Evolutionary conservation across 2,888 invertebrate genomes (phyloP).

Genomic region (Cataglyphis altisquamis): DNA sequence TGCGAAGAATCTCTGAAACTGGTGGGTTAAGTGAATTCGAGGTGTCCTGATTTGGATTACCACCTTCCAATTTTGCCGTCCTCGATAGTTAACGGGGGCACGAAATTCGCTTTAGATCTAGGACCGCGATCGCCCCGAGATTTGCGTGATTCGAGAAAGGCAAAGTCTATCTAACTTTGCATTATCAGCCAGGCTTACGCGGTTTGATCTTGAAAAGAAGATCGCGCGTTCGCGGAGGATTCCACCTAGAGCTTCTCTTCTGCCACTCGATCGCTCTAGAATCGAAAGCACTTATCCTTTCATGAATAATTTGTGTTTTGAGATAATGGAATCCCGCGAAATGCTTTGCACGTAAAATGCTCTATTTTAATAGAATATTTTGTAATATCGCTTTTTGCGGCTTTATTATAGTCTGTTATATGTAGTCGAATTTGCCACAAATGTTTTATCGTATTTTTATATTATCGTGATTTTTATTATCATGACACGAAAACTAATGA

Average conservation of each 20-base stretch:
- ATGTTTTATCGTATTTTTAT: not conserved
- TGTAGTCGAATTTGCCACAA: not conserved
- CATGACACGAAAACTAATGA: not conserved
- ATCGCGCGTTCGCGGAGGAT: not conserved
- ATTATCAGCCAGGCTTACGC: conserved; percentile 49
- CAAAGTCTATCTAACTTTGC: conserved; percentile 57
- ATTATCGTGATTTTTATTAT: not conserved
- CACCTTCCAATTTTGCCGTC: conserved; percentile 65
- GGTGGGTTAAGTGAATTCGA: conserved; percentile 71
- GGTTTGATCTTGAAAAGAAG: conserved; percentile 48
- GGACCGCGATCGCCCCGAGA: conserved; percentile 36
- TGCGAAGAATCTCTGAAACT: conserved; percentile 65
- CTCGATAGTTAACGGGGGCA: conserved; percentile 53
- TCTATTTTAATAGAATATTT: not conserved
- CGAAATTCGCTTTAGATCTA: conserved; percentile 60
- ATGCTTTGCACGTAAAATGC: not conserved
- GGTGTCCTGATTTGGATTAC: conserved; percentile 67
- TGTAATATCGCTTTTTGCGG: not conserved
- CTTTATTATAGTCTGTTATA: not conserved
- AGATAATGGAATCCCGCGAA: not conserved
- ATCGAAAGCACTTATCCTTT: conserved; percentile 17
- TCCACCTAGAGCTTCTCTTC: not conserved
- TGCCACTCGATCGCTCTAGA: not conserved
- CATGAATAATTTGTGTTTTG: conserved; percentile 37
- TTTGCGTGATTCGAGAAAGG: conserved; percentile 41